These are phyloP conservation scores for Caenorhabditis uteleia DNA, from an alignment of 2,888 invertebrate genomes.

Conservation along the genomic window DNA sequence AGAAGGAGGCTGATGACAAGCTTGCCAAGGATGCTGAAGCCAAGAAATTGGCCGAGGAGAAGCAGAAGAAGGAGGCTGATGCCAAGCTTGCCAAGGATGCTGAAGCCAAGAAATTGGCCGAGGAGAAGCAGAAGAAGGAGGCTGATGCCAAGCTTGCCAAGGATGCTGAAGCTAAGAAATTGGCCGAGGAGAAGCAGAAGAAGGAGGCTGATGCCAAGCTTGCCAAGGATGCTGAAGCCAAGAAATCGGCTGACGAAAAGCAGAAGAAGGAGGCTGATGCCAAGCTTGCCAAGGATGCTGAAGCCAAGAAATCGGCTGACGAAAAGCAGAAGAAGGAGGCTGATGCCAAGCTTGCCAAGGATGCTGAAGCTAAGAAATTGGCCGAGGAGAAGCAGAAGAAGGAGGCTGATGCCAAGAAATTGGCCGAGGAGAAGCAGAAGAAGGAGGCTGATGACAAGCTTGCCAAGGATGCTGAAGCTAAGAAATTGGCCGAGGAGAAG, in stretches of 20 bases:
- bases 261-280: constrained; percentile 5
- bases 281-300: constrained; percentile 11
- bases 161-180: constrained; percentile 17
- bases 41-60: constrained; percentile 23
- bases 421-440: constrained; percentile 7
- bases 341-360: too few species aligned
- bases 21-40: constrained; percentile 22
- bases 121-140: constrained; percentile 2
- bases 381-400: constrained; percentile 9
- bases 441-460: constrained; percentile 1
- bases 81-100: too few species aligned
- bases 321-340: too few species aligned
- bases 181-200: constrained; percentile 18
- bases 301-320: too few species aligned
- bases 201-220: constrained; percentile 15
- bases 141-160: constrained; percentile 5
- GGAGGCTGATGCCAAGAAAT: constrained; percentile 11
- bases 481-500: not conserved
- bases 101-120: constrained; percentile 4
- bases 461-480: constrained; percentile 3
- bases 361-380: constrained; percentile 8
- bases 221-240: constrained; percentile 23
- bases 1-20: constrained; percentile 10
- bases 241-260: constrained; percentile 2
- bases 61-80: constrained; percentile 30